Conservation (phyloP, 2,888 invertebrate genomes). For the Bellardia bayeri region DNA sequence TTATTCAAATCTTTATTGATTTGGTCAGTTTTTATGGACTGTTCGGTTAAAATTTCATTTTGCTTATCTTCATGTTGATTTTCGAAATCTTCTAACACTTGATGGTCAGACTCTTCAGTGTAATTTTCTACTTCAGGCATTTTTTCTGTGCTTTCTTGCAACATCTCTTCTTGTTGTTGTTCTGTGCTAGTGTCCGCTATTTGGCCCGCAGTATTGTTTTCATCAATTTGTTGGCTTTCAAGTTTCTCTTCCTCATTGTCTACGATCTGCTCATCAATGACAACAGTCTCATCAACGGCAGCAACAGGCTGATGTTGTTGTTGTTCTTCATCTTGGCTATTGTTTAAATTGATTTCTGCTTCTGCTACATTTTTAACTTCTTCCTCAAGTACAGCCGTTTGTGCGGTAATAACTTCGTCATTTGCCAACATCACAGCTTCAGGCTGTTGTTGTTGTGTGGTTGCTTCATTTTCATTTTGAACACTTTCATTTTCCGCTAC, state of each 20-base stretch:
- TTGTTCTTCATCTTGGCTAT: constrained; percentile 33
- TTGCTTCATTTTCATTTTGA: constrained; percentile 64
- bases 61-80: constrained; percentile 14
- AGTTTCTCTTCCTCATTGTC: constrained; percentile 52
- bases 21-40: constrained; percentile 21
- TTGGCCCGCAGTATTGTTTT: constrained; percentile 53
- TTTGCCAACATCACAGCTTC: constrained; percentile 32
- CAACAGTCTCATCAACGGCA: not conserved
- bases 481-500: constrained; percentile 67
- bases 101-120: constrained; percentile 41
- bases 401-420: constrained; percentile 70
- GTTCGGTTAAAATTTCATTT: constrained; percentile 50
- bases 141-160: constrained; percentile 47
- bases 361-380: constrained; percentile 32
- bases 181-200: constrained; percentile 45
- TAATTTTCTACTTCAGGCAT: constrained; percentile 42
- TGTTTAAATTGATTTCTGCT: constrained; percentile 22
- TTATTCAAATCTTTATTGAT: constrained; percentile 34
- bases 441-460: constrained; percentile 47
- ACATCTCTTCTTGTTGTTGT: constrained; percentile 35
- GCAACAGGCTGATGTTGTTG: constrained; percentile 20
- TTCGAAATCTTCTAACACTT: constrained; percentile 19
- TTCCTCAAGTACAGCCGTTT: constrained; percentile 31
- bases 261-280: constrained; percentile 7
- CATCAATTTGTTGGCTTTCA: constrained; percentile 41